Evolutionary conservation across 2,888 invertebrate species (phyloP).

Genomic region (Andrena praecox): DNA sequence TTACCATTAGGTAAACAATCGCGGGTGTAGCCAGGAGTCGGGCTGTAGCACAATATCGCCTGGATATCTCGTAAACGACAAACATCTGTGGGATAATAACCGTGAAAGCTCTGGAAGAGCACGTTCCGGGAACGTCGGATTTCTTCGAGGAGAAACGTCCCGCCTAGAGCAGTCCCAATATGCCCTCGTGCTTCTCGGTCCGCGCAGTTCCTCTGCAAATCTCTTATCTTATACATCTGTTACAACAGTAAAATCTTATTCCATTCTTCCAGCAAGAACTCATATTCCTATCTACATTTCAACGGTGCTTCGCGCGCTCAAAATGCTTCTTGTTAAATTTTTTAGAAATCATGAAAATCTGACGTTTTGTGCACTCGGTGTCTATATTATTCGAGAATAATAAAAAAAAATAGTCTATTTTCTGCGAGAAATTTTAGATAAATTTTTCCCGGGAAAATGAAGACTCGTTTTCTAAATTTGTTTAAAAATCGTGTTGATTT

Average conservation of each 20-base stretch:
- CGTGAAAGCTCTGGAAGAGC: constrained; percentile 78
- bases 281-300: too few relatives aligned
- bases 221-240: constrained; percentile 3
- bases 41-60: constrained; percentile 44
- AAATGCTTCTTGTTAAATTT: too few relatives aligned
- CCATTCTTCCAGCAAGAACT: not conserved
- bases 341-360: too few relatives aligned
- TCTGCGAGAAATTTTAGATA: not conserved
- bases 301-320: too few relatives aligned
- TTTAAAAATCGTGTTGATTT: too few relatives aligned
- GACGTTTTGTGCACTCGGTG: too few relatives aligned
- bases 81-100: constrained; percentile 82
- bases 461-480: not conserved
- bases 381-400: too few relatives aligned
- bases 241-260: not conserved
- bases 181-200: not conserved
- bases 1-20: constrained; percentile 82
- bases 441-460: not conserved
- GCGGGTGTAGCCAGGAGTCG: constrained; percentile 21
- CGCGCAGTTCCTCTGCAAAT: constrained; percentile 6
- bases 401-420: too few relatives aligned
- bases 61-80: constrained; percentile 75
- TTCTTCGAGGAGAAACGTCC: constrained; percentile 55
- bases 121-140: constrained; percentile 40
- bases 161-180: constrained; percentile 13